phyloP scores from a whole-genome alignment of 2,113 vertebrate genomes.

The Kobus ellipsiprymnus region DNA sequence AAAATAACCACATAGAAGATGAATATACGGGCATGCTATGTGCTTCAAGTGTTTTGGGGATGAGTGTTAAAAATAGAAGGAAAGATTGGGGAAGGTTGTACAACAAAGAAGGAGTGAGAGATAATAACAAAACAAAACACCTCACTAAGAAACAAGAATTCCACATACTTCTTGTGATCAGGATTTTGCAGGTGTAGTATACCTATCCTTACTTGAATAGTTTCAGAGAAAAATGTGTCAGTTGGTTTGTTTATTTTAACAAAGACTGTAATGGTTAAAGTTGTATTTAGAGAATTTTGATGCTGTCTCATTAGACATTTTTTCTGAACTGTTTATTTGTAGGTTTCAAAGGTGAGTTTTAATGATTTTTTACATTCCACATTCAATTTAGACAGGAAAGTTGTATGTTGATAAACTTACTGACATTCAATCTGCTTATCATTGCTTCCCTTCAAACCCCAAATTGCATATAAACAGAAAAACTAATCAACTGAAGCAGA shows the following conservation, averaged over 20 bases:
- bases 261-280: neutral
- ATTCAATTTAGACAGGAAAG: conserved; percentile 38
- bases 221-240: neutral
- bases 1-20: neutral
- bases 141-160: neutral
- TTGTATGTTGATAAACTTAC: conserved; percentile 41
- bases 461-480: conserved; percentile 70
- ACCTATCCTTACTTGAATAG: neutral
- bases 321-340: conserved; percentile 8
- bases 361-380: conserved; percentile 27
- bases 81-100: neutral
- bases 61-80: neutral
- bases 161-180: neutral
- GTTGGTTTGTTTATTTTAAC: neutral
- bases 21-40: neutral
- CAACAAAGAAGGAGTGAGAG: neutral
- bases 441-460: conserved; percentile 59
- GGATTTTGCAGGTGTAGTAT: neutral
- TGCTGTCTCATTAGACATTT: neutral
- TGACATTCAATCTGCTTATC: conserved; percentile 48
- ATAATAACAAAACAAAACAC: neutral
- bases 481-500: conserved; percentile 71
- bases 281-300: neutral
- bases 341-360: conserved; percentile 48
- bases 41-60: neutral